Evolutionary conservation across 30 jellyfish, hydroid and myxozoan species (phyloP), one percentile per base, ranked within the genome.

Genomic region (Hydractinia echinata): DNA sequence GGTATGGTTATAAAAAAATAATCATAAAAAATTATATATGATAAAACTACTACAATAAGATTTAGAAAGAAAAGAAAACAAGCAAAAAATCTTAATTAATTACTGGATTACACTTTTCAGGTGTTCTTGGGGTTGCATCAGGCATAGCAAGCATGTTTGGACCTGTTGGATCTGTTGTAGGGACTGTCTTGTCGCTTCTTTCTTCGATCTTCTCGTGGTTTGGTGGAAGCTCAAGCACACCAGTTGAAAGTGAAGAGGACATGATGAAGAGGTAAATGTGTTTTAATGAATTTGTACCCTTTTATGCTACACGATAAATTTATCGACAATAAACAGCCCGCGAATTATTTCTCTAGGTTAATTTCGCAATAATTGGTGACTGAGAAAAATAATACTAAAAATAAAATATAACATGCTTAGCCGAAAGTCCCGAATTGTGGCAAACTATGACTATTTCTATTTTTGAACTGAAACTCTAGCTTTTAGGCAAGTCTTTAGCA

Each of bases 51-150:
- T n/a, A n/a, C n/a, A 16, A 58, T 16, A 13, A 16, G 69, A 58
- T 11, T 58, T 11, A 1, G 44, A 30, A 30, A 30, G 44, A 2
- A 30, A 30, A 30, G 44, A 30, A 30, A 2, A 30, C 1, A 30
- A 1, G 44, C 44, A 30, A 30, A 30, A 30, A 30, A 0, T 30
- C 44, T 30, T 30, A 30, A 30, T 30, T 30, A 30, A 30, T 30
- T 30, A 2, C 2, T 30, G 2, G 44, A 30, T 30, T 30, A 1
- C 4, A 6, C 18, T 1, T 64, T 64, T 44, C 2, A 64, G 74
- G 74, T n/a, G 74, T 51, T 64, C 39, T 64, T 44, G 74, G 74
- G 4, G 39, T 64, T 13, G 74, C 74, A 51, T 64, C 74, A 64
- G 74, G 51, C 4, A 13, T 64, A n/a, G 74, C 74, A 6, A 64